Conservation (phyloP, 2,113 vertebrate genomes). For the Micronycteris hirsuta region DNA sequence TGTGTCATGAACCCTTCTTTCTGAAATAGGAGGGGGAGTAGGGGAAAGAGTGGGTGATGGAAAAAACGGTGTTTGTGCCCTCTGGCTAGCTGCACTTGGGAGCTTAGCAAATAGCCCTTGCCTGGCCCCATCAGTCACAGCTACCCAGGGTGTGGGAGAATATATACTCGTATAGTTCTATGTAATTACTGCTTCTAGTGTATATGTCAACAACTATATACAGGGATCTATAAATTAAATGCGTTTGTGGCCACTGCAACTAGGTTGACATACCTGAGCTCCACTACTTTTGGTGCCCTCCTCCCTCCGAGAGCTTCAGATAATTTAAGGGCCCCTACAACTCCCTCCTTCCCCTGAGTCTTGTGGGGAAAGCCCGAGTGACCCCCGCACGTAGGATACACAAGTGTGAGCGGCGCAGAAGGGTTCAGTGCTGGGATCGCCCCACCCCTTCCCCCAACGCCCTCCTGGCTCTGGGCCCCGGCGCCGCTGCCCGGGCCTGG, state of each 20-base stretch:
- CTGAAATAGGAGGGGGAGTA: neutral
- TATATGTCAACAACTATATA: constrained; percentile 71
- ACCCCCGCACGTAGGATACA: constrained; percentile 26
- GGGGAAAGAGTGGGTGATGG: neutral
- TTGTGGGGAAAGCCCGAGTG: constrained; percentile 32
- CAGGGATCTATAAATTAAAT: constrained; percentile 69
- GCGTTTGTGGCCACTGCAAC: constrained; percentile 69
- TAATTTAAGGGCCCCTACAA: constrained; percentile 26
- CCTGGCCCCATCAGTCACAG: constrained; percentile 53
- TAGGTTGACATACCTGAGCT: constrained; percentile 77
- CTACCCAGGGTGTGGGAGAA: constrained; percentile 53
- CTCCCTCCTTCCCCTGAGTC: constrained; percentile 65
- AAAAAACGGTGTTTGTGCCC: constrained; percentile 28
- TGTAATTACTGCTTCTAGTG: constrained; percentile 61
- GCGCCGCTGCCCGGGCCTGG: constrained; percentile 43
- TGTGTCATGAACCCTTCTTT: constrained; percentile 45
- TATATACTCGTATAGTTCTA: constrained; percentile 36
- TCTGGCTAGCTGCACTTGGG: constrained; percentile 51
- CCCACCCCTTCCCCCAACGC: neutral
- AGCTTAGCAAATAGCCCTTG: constrained; percentile 63
- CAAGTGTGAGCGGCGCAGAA: neutral
- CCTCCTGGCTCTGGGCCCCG: constrained; percentile 44
- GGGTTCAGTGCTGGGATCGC: constrained; percentile 14
- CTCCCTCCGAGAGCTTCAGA: constrained; percentile 52
- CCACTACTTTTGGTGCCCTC: constrained; percentile 67